Base-by-base conservation (phyloP, 1,140 invertebrate genomes). In the Diorhabda sublineata region DNA sequence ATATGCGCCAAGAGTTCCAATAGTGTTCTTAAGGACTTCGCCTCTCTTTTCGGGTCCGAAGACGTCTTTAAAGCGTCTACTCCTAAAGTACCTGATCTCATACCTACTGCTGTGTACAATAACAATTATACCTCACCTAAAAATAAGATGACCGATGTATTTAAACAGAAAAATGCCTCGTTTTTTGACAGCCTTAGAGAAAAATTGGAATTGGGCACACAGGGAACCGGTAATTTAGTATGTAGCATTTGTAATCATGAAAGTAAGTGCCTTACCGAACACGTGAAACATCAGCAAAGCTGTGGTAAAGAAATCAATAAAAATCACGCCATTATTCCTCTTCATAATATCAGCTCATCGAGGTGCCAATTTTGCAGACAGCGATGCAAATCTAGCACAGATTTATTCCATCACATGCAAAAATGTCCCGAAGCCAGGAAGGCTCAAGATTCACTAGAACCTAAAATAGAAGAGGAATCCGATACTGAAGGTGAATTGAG, bases 111-210 rank as follows among this genome's bases (percentile, higher is more conserved):
- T n/a, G 45, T 72, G 9, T 74, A 68, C 62, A 67, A 67, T 60
- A 52, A 52, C 58, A 65, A n/a, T 64, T 57, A 42, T 61, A 52
- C 66, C 7, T 82, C 81, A 4, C 82, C 81, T 4, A 75, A 73
- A 61, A 79, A 75, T 62, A 73, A 81, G 5, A 77, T 77, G 8
- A 84, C 77, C 60, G 79, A 75, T 58, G 79, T 76, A 47, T 85
- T 85, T 71, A 86, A 86, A 71, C 89, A 89, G 81, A 92, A 91
- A 76, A 90, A 90, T 74, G 85, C 88, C 11, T 91, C 89, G 7
- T 94, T 94, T 77, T 93, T 94, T 77, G 91, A 95, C 75, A 89
- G 89, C 77, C 82, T 94, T 9, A 92, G 92, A 80, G 89, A 91
- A 78, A 88, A 89, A 81, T 78, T 93, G 45, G 83, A 84, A 80